Percentiles rank a stretch among this genome's conserved stretches.
Conservation (phyloP, 2,888 invertebrate genomes). For the Agonopterix subpropinquella region DNA sequence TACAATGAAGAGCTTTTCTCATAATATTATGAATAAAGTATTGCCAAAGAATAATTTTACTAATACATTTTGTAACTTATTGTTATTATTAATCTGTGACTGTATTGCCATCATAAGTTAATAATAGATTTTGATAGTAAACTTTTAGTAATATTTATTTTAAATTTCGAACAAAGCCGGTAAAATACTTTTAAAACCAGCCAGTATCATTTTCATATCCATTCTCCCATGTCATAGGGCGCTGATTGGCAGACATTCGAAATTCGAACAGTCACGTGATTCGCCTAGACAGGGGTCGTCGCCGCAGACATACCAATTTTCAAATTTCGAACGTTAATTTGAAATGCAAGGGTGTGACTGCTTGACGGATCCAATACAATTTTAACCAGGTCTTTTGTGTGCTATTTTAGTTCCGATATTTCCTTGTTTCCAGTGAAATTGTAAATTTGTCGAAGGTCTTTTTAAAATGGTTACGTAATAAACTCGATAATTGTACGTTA, state of each 20-base stretch:
- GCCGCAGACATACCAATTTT: constrained; percentile 22
- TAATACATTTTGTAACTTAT: no score
- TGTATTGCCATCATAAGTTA: no score
- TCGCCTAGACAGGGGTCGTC: constrained; percentile 17
- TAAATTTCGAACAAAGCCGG: constrained; percentile 5
- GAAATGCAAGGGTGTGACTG: constrained; percentile 23
- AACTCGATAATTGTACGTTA: constrained; percentile 17
- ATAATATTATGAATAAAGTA: no score
- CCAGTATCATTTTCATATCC: constrained; percentile 7
- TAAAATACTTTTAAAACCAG: neutral
- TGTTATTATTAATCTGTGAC: no score
- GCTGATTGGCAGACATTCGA: constrained; percentile 20
- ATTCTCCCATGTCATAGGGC: constrained; percentile 13
- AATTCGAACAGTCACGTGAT: constrained; percentile 12
- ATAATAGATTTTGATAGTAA: no score
- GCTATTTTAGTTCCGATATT: constrained; percentile 1
- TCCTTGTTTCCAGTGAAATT: no score
- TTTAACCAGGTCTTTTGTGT: constrained; percentile 16
- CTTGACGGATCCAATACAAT: constrained; percentile 9
- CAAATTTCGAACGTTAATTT: constrained; percentile 19
- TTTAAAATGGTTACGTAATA: constrained; percentile 2
- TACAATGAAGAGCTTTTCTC: no score
- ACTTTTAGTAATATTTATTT: neutral
- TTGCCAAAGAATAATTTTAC: no score
- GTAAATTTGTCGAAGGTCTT: no score